Evolutionary conservation across 2,797 vertebrate species (phyloP).

Genomic region (Emys orbicularis): DNA sequence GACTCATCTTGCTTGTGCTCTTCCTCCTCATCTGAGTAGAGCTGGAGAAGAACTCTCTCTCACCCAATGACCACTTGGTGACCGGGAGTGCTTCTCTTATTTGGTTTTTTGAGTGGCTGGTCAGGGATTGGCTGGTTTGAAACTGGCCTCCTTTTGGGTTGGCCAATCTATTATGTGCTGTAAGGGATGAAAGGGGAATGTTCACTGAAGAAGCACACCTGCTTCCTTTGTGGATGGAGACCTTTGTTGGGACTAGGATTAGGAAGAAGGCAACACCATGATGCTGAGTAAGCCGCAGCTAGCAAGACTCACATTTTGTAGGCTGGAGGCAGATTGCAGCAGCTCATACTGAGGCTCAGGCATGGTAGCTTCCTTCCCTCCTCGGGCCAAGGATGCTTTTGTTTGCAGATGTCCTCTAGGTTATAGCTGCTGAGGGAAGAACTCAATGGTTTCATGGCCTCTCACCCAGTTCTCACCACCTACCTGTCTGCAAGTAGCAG

Average conservation of each 20-base stretch:
- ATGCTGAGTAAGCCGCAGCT: neutral
- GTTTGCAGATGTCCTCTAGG: neutral
- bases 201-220: neutral
- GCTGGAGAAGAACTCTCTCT: neutral
- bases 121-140: neutral
- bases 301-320: neutral
- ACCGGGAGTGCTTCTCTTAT: neutral
- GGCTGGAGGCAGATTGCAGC: neutral
- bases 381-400: neutral
- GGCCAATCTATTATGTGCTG: neutral
- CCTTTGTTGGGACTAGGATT: neutral
- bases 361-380: fast-evolving
- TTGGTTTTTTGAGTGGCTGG: neutral
- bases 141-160: neutral
- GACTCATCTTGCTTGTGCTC: neutral
- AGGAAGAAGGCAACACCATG: neutral
- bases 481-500: neutral
- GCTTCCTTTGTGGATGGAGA: neutral
- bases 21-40: neutral
- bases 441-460: fast-evolving
- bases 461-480: neutral
- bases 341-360: neutral
- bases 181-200: neutral
- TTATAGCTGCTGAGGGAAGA: neutral
- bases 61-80: too few species aligned